Percentiles rank a stretch among this genome's conserved stretches.
Conservation (phyloP, 2,113 vertebrate genomes). For the Ctenodactylus gundi region DNA sequence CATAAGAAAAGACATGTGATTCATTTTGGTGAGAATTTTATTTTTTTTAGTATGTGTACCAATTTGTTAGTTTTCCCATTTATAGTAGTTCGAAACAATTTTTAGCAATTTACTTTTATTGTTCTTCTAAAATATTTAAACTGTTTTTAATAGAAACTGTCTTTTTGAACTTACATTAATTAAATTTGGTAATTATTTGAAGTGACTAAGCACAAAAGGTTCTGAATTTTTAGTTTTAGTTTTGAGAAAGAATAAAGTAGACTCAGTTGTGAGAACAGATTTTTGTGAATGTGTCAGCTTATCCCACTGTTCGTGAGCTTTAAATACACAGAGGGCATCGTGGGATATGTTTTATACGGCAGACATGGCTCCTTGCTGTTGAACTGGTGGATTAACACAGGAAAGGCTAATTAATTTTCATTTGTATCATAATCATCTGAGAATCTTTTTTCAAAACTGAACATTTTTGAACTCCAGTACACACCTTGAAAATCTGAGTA, state of each 20-base stretch:
- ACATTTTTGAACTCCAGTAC: not conserved
- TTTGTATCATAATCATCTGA: not conserved
- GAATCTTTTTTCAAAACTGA: not conserved
- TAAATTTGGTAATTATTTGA: slow-evolving; percentile 9
- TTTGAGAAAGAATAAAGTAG: not conserved
- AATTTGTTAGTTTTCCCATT: not conserved
- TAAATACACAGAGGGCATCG: not conserved
- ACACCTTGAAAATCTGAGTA: slow-evolving; percentile 40
- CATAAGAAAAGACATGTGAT: not conserved
- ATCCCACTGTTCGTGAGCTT: not conserved
- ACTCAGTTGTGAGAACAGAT: not conserved
- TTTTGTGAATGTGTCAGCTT: not conserved
- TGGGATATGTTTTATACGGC: not conserved
- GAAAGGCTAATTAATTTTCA: not conserved
- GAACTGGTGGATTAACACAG: not conserved
- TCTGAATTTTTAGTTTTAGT: slow-evolving; percentile 1
- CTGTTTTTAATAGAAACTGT: slow-evolving; percentile 24
- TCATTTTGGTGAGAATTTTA: not conserved
- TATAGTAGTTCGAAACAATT: not conserved
- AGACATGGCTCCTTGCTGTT: not conserved
- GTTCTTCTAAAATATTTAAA: slow-evolving; percentile 36
- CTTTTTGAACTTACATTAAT: slow-evolving; percentile 18
- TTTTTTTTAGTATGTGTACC: not conserved
- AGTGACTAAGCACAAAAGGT: not conserved
- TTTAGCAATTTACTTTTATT: slow-evolving; percentile 8